Evolutionary conservation across 1,140 invertebrate species (phyloP).

Genomic region (Bombus balteatus): DNA sequence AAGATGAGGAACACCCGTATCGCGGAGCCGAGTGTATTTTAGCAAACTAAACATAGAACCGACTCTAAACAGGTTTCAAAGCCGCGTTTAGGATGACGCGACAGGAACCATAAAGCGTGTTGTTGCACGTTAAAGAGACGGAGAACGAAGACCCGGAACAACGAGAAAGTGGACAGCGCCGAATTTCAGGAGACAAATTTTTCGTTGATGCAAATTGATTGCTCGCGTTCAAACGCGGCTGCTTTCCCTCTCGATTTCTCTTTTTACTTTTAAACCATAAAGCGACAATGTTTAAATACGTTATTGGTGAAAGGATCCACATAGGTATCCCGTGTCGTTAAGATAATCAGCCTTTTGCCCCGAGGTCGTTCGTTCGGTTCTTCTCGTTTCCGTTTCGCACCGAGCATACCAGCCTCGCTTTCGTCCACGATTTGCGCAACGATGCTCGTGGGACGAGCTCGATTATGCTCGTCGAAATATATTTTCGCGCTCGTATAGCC

Average conservation of each 20-base stretch:
- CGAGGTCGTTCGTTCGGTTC: neutral
- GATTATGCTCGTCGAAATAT: neutral
- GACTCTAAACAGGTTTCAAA: conserved; percentile 2
- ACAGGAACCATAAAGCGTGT: neutral
- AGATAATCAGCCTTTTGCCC: conserved; percentile 33
- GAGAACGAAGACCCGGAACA: neutral
- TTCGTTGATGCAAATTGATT: conserved; percentile 52
- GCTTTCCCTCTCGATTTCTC: conserved; percentile 70
- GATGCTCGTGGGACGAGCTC: neutral
- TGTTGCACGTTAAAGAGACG: no score
- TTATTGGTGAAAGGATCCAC: conserved; percentile 64
- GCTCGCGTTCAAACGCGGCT: conserved; percentile 15
- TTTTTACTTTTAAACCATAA: conserved; percentile 59
- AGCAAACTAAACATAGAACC: neutral
- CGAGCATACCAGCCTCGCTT: conserved; percentile 14
- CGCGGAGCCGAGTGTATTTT: neutral
- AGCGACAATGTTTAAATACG: conserved; percentile 64
- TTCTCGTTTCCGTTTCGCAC: neutral
- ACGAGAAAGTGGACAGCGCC: conserved; percentile 17
- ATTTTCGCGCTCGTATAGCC: neutral
- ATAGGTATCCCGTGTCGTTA: conserved; percentile 27
- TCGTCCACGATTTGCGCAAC: conserved; percentile 17
- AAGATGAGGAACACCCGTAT: neutral
- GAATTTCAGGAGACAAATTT: conserved; percentile 17
- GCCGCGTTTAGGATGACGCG: neutral